phyloP scores from a whole-genome alignment of 2,797 vertebrate genomes.

The Microctenopoma steveboyesi region DNA sequence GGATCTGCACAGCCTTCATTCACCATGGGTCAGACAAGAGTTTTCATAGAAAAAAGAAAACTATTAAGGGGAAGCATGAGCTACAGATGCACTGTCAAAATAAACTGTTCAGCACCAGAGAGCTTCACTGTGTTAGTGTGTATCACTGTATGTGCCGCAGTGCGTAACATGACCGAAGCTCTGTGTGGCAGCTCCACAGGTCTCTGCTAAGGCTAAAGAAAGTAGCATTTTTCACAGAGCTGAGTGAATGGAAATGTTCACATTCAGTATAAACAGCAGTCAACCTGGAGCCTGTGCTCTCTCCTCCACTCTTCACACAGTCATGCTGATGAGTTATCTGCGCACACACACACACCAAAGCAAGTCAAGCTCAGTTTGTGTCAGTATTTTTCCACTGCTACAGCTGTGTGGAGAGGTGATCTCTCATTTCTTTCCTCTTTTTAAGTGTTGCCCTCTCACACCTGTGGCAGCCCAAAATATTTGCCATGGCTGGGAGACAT shows the following conservation, averaged over 20 bases:
- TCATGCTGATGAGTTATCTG: conserved; percentile 59
- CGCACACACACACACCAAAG: conserved; percentile 16
- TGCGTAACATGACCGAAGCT: too few relatives aligned
- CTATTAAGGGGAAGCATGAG: too few relatives aligned
- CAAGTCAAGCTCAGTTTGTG: not conserved
- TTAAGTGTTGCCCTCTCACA: conserved; percentile 64
- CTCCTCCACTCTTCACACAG: conserved; percentile 59
- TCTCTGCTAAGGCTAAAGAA: conserved; percentile 56
- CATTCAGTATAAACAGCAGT: conserved; percentile 55
- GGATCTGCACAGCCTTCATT: too few relatives aligned
- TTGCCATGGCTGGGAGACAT: conserved; percentile 76
- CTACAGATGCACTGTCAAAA: too few relatives aligned
- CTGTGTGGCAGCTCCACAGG: conserved; percentile 30
- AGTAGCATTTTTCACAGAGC: conserved; percentile 65
- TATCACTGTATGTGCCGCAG: not conserved
- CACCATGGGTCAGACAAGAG: too few relatives aligned
- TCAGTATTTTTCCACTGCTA: conserved; percentile 35
- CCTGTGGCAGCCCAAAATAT: conserved; percentile 71
- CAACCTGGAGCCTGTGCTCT: conserved; percentile 18
- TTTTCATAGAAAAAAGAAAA: too few relatives aligned
- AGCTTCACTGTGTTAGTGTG: not conserved
- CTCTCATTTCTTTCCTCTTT: conserved; percentile 64
- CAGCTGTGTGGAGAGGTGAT: conserved; percentile 40
- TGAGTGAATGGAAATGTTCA: conserved; percentile 59
- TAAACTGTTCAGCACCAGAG: not conserved